Percentiles rank a stretch among this genome's conserved stretches.
Conservation (phyloP, 2,888 invertebrate species). For the Hyalella azteca region DNA sequence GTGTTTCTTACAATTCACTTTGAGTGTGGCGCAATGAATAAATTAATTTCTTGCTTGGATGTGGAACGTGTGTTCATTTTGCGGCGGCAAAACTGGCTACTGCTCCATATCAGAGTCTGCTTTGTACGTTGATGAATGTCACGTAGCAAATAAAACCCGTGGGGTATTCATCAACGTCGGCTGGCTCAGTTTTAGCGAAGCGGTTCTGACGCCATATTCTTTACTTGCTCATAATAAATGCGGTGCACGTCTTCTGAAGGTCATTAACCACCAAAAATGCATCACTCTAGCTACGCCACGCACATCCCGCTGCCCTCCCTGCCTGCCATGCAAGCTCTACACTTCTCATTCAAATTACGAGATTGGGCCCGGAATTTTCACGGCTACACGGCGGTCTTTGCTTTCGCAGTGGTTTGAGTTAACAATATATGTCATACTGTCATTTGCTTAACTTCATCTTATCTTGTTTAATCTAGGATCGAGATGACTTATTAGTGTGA, state of each 20-base stretch:
- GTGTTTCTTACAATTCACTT: too few species aligned
- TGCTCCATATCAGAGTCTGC: neutral
- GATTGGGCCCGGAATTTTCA: too few species aligned
- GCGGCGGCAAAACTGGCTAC: neutral
- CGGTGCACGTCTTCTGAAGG: neutral
- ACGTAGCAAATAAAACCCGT: slow-evolving; percentile 5
- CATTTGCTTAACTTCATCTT: too few species aligned
- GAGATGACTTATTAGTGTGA: too few species aligned
- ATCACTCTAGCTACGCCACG: neutral
- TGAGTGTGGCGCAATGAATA: too few species aligned
- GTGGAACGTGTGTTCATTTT: neutral
- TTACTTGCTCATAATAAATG: slow-evolving; percentile 21
- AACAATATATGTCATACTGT: too few species aligned
- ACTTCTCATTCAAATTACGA: too few species aligned
- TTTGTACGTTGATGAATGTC: slow-evolving; percentile 14
- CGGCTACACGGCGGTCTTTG: too few species aligned
- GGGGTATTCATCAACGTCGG: slow-evolving; percentile 17
- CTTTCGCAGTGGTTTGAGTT: too few species aligned
- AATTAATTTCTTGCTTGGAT: neutral
- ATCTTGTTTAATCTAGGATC: too few species aligned
- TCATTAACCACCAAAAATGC: slow-evolving; percentile 10
- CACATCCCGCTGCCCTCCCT: too few species aligned
- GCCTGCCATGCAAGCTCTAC: too few species aligned
- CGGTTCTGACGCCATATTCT: neutral
- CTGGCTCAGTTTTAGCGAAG: slow-evolving; percentile 7